Conservation (phyloP, 1,140 invertebrate genomes). For the Nomia melanderi region DNA sequence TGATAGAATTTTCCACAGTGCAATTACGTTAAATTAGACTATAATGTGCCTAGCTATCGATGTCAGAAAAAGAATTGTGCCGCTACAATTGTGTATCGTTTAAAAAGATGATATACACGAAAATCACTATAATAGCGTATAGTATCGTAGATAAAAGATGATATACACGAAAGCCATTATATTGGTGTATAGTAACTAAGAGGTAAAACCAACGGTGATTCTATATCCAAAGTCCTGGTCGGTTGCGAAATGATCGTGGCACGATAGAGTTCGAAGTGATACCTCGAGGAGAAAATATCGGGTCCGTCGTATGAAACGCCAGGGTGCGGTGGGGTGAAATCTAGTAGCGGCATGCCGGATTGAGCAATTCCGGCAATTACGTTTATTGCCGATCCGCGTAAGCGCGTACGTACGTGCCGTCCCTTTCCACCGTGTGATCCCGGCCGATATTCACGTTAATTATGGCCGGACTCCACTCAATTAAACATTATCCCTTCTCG, state of each 20-base stretch:
- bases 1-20: too few relatives aligned
- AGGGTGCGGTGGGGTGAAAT: constrained; percentile 45
- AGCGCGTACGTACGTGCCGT: constrained; percentile 26
- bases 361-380: constrained; percentile 63
- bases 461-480: constrained; percentile 51
- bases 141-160: too few relatives aligned
- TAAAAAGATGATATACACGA: too few relatives aligned
- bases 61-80: too few relatives aligned
- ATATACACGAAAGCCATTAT: too few relatives aligned
- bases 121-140: too few relatives aligned
- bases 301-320: constrained; percentile 17
- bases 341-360: constrained; percentile 31
- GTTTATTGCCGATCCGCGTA: constrained; percentile 63
- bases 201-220: too few relatives aligned
- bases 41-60: too few relatives aligned
- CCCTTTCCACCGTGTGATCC: constrained; percentile 48
- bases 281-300: constrained; percentile 16
- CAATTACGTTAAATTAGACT: too few relatives aligned
- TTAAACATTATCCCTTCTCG: constrained; percentile 56
- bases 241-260: background rate
- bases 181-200: too few relatives aligned
- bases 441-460: constrained; percentile 64
- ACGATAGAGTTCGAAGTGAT: constrained; percentile 10
- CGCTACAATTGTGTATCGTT: too few relatives aligned
- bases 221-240: background rate